Conservation (phyloP, 2,113 vertebrate genomes). For the Gallinago undulata region DNA sequence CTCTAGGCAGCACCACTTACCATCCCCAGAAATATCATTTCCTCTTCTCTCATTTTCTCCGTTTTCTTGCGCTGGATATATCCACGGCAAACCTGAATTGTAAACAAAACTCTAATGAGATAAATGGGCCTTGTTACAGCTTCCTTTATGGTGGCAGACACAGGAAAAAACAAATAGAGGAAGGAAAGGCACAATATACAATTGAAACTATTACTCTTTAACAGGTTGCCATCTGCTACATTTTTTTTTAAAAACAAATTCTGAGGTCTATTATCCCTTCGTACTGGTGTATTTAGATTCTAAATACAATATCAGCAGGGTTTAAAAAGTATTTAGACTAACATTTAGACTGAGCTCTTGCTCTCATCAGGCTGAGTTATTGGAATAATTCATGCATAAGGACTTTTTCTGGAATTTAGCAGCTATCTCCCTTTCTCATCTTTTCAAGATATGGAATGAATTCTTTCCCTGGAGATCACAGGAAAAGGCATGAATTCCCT, state of each 20-base stretch:
- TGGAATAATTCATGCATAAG: background rate
- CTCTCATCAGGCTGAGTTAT: background rate
- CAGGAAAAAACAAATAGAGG: conserved; percentile 60
- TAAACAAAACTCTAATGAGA: conserved; percentile 52
- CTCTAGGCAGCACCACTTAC: conserved; percentile 66
- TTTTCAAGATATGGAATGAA: background rate
- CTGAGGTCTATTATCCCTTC: background rate
- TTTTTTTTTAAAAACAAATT: background rate
- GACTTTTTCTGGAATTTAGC: background rate
- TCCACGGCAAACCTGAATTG: conserved; percentile 81
- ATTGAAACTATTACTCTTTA: conserved; percentile 12
- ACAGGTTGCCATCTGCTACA: background rate
- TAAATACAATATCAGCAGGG: background rate
- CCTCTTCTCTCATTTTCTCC: conserved; percentile 73
- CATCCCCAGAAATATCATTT: conserved; percentile 88
- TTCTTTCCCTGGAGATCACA: background rate
- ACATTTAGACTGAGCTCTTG: background rate
- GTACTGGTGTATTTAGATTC: background rate
- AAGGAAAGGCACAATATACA: conserved; percentile 38
- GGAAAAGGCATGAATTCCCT: background rate
- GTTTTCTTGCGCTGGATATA: conserved; percentile 74
- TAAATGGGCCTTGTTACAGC: conserved; percentile 55
- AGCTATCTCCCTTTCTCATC: background rate
- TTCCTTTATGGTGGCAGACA: conserved; percentile 33
- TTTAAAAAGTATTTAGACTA: background rate